Evolutionary conservation across 2,113 vertebrate genomes (phyloP).

Genomic region (Ceratotherium simum): DNA sequence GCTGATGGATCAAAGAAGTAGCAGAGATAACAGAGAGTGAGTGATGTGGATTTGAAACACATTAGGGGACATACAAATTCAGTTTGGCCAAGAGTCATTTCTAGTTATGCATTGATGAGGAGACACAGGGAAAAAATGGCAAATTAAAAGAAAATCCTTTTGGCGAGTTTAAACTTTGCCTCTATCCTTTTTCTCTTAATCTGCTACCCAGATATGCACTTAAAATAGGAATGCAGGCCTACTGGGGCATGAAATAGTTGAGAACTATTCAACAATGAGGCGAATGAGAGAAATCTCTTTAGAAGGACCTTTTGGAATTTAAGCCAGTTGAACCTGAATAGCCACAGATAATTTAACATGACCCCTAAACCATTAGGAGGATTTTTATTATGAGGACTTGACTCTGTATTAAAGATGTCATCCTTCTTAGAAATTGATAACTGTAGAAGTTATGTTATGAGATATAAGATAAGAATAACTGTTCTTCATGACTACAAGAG

Average conservation of each 20-base stretch:
- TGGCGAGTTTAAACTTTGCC: constrained; percentile 53
- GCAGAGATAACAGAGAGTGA: constrained; percentile 23
- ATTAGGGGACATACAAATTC: constrained; percentile 2
- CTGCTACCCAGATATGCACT: constrained; percentile 76
- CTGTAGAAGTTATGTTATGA: neutral
- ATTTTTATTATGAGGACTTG: constrained; percentile 52
- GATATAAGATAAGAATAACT: neutral
- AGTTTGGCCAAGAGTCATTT: constrained; percentile 46
- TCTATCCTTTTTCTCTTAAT: constrained; percentile 69
- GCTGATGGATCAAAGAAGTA: constrained; percentile 59
- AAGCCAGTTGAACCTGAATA: constrained; percentile 63
- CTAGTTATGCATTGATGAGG: constrained; percentile 29
- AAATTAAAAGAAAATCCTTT: constrained; percentile 50
- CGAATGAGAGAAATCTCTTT: constrained; percentile 77
- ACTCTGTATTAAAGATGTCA: constrained; percentile 11
- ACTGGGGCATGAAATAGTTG: constrained; percentile 80
- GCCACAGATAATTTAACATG: constrained; percentile 69
- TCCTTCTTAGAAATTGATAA: constrained; percentile 39
- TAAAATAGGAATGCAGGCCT: constrained; percentile 73
- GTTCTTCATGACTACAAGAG: neutral
- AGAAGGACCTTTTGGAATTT: constrained; percentile 74
- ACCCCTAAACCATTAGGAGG: constrained; percentile 33
- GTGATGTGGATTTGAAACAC: constrained; percentile 48
- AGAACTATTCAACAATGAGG: constrained; percentile 75
- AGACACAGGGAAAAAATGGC: neutral